Evolutionary conservation across 2,113 vertebrate genomes (phyloP).

Genomic region (Neomonachus schauinslandi): DNA sequence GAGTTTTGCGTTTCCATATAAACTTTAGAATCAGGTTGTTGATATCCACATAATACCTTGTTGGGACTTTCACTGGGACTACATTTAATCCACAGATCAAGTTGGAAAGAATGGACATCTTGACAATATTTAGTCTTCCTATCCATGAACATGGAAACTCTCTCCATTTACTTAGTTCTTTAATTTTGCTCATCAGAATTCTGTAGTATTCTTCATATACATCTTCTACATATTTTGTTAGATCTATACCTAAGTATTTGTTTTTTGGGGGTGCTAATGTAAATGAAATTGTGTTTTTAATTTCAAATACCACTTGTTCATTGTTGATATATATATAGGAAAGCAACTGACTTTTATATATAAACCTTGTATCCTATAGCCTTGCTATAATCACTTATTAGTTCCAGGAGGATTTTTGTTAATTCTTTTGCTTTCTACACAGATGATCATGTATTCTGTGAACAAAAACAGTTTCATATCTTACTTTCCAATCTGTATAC

Average conservation of each 20-base stretch:
- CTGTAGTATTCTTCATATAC: background rate
- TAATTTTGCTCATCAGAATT: background rate
- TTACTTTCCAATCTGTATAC: conserved; percentile 13
- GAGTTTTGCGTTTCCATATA: background rate
- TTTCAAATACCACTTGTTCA: conserved; percentile 30
- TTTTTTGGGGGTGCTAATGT: background rate
- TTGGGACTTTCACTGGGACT: background rate
- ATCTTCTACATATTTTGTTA: background rate
- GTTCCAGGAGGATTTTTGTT: background rate
- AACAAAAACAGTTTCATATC: background rate
- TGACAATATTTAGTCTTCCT: conserved; percentile 6
- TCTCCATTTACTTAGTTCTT: background rate
- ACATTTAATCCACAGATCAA: background rate
- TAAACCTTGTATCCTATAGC: background rate
- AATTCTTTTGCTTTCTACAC: background rate
- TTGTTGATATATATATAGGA: background rate
- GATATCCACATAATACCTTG: background rate
- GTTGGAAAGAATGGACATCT: background rate
- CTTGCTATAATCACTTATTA: background rate
- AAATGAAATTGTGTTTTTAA: background rate
- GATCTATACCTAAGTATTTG: background rate
- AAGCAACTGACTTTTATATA: background rate
- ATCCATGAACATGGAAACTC: background rate
- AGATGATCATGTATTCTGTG: background rate
- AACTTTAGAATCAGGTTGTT: background rate